These are phyloP conservation scores for Molorchus minor DNA, from an alignment of 2,888 invertebrate species.

Conservation along the genomic window DNA sequence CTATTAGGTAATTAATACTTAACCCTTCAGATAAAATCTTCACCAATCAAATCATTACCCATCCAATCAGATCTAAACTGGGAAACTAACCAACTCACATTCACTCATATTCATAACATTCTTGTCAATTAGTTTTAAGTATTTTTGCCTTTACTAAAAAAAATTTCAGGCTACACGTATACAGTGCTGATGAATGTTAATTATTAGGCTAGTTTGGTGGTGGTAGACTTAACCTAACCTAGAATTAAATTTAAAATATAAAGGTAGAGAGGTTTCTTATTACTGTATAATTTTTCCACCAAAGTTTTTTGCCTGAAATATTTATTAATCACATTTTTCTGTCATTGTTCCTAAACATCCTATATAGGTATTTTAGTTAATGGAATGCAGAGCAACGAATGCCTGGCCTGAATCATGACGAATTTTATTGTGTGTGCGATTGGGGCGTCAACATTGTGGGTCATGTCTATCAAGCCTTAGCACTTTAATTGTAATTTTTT, in stretches of 20 bases:
- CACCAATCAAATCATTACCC: neutral
- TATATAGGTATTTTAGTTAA: conserved; percentile 50
- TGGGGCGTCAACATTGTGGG: conserved; percentile 62
- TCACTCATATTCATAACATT: conserved; percentile 21
- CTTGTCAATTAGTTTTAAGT: conserved; percentile 27
- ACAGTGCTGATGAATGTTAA: conserved; percentile 24
- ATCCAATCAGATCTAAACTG: neutral
- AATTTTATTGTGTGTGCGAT: conserved; percentile 47
- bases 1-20: neutral
- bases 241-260: conserved; percentile 5
- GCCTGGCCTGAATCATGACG: conserved; percentile 47
- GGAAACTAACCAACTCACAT: conserved; percentile 9
- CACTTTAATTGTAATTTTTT: conserved; percentile 23
- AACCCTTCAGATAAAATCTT: neutral
- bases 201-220: conserved; percentile 24
- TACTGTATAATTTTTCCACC: conserved; percentile 27
- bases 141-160: conserved; percentile 34
- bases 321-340: conserved; percentile 52
- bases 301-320: conserved; percentile 51
- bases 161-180: conserved; percentile 47
- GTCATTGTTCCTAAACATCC: conserved; percentile 53
- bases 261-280: conserved; percentile 60
- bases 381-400: conserved; percentile 38
- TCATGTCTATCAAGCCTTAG: conserved; percentile 62
- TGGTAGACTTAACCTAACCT: conserved; percentile 16